These are phyloP conservation scores for Aphidius colemani DNA, from an alignment of 2,888 invertebrate species.

Conservation along the genomic window DNA sequence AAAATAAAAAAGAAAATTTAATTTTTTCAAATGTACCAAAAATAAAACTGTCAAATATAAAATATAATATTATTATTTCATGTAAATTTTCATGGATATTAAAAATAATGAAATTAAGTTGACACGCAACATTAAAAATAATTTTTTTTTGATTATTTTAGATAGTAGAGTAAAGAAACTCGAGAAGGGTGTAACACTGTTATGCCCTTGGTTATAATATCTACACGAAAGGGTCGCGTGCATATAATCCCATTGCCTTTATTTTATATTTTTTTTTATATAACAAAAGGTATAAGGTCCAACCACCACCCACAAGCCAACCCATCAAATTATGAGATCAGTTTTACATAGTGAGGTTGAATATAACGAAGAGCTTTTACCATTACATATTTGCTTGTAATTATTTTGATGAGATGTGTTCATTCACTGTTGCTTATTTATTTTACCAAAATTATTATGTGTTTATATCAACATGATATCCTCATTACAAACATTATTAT, in stretches of 20 bases:
- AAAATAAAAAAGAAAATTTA: too few species aligned
- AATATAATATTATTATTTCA: too few species aligned
- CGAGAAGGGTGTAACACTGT: slow-evolving; percentile 11
- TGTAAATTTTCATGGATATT: background rate
- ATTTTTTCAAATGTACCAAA: too few species aligned
- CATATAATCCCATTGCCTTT: slow-evolving; percentile 7
- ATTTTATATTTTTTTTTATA: background rate
- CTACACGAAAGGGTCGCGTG: slow-evolving; percentile 8
- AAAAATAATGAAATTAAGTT: slow-evolving; percentile 1
- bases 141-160: slow-evolving; percentile 10
- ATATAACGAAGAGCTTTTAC: slow-evolving; percentile 18
- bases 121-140: slow-evolving; percentile 2
- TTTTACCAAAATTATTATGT: too few species aligned
- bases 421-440: too few species aligned
- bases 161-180: slow-evolving; percentile 14
- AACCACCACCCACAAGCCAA: background rate
- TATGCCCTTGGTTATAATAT: slow-evolving; percentile 15
- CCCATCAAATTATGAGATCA: too few species aligned
- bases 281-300: background rate
- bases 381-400: slow-evolving; percentile 23
- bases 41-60: too few species aligned
- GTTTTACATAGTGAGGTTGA: too few species aligned
- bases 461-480: too few species aligned
- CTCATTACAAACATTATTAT: too few species aligned
- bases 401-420: slow-evolving; percentile 18